Base-by-base conservation (phyloP, 1,140 invertebrate species). In the Drosophila murphyi region DNA sequence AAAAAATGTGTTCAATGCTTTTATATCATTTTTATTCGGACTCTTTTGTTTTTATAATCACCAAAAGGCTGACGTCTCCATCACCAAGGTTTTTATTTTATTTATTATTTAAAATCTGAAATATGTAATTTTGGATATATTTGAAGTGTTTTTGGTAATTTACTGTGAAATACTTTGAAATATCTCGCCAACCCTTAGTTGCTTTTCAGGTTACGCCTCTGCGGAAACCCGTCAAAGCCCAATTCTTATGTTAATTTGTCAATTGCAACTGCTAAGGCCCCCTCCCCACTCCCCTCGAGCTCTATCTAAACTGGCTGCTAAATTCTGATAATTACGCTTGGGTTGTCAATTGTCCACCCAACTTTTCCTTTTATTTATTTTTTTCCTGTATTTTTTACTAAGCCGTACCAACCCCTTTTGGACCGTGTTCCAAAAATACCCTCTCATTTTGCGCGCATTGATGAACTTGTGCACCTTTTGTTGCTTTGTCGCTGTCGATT, bases 221-320 rank as follows among this genome's bases (percentile, higher is more conserved):
- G 20, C 20, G 20, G 20, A 29, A 37, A 50, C 60, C 75, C 31
- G 50, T 43, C 3, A n/a, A 5, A 47, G 34, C 7, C 31, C 76
- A 72, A 83, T 89, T 89, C 71, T 78, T 72, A 85, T 89, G 85
- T 76, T 89, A 85, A 89, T 89, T 89, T 83, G 86, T 89, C 85
- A 85, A 79, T 78, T 85, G 61, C 80, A 88, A 71, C 28, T 20
- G 20, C 20, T 20, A 20, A 20, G 0, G 0, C 20, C 0, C 20
- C 20, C 51, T 63, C 65, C 48, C 29, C 6, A 29, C 4, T 4
- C 48, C 41, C 31, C 31, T 28, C 20, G 8, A 52, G 34, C 1
- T 10, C 43, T 57, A 37, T 10, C 32, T 5, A 8, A 12, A 10
- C 64, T n/a, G 8, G 62, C 72, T 80, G 87, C 41, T 52, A 88